A percentile compares a stretch with the other conserved stretches of the same genome.
Evolutionary conservation across 1,140 invertebrate species (phyloP).

Genomic region (Drosophila fuyamai): DNA sequence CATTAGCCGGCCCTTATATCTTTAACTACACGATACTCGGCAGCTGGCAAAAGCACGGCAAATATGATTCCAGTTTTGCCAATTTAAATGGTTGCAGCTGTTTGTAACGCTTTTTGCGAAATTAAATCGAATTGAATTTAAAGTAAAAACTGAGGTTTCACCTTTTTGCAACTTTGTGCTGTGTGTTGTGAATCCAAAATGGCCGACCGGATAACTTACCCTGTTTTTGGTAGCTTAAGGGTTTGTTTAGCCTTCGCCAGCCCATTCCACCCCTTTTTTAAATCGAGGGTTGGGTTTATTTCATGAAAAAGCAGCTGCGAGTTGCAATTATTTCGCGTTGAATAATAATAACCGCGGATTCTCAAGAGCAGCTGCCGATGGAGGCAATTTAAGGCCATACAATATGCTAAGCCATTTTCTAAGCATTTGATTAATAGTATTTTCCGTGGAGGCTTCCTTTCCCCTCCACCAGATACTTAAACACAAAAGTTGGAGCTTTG

Average conservation of each 20-base stretch:
- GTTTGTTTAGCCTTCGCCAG: slow-evolving; percentile 44
- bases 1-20: neutral
- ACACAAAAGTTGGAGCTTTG: slow-evolving; percentile 39
- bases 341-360: slow-evolving; percentile 15
- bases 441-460: slow-evolving; percentile 20
- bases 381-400: slow-evolving; percentile 10
- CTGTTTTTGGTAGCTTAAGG: slow-evolving; percentile 59
- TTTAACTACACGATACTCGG: slow-evolving; percentile 18
- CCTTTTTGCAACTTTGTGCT: slow-evolving; percentile 19
- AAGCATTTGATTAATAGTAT: slow-evolving; percentile 32
- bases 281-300: slow-evolving; percentile 57
- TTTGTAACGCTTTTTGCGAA: slow-evolving; percentile 14
- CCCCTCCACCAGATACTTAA: slow-evolving; percentile 41
- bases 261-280: slow-evolving; percentile 35
- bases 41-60: slow-evolving; percentile 39
- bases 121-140: slow-evolving; percentile 28
- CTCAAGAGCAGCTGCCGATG: slow-evolving; percentile 38
- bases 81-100: slow-evolving; percentile 36
- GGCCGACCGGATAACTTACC: slow-evolving; percentile 66
- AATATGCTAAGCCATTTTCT: neutral
- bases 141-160: slow-evolving; percentile 29
- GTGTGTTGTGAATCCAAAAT: slow-evolving; percentile 65
- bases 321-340: slow-evolving; percentile 37
- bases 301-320: slow-evolving; percentile 42
- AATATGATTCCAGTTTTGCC: slow-evolving; percentile 33